Evolutionary conservation across 1,140 invertebrate species (phyloP).

Genomic region (Dendrolimus kikuchii): DNA sequence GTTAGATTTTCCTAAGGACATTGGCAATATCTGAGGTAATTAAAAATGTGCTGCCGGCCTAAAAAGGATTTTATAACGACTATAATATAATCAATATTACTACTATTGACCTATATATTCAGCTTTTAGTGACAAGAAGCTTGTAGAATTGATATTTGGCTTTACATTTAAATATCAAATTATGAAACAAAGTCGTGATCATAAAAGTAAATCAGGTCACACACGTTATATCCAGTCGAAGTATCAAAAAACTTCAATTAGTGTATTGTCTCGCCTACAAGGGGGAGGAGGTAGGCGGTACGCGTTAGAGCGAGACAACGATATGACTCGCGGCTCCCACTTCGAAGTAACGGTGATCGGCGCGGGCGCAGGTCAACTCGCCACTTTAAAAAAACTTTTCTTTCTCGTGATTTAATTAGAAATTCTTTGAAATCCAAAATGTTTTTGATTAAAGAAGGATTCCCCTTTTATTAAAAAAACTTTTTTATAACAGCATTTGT

Average conservation of each 20-base stretch:
- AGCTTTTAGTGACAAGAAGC: too few species aligned
- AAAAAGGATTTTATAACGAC: too few species aligned
- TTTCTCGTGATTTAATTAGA: conserved; percentile 22
- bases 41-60: too few species aligned
- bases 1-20: too few species aligned
- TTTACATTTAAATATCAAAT: too few species aligned
- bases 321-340: conserved; percentile 10
- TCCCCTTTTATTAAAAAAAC: not conserved
- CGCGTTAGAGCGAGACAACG: conserved; percentile 18
- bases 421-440: conserved; percentile 20
- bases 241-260: conserved; percentile 24
- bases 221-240: conserved; percentile 8
- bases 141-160: too few species aligned
- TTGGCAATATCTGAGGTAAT: too few species aligned
- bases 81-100: too few species aligned
- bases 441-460: conserved; percentile 7
- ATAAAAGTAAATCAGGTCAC: too few species aligned
- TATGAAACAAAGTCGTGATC: too few species aligned
- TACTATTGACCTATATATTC: too few species aligned
- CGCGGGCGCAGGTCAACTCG: conserved; percentile 31
- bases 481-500: conserved; percentile 5
- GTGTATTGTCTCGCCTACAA: conserved; percentile 12
- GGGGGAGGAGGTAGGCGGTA: conserved; percentile 28
- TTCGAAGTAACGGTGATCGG: conserved; percentile 33
- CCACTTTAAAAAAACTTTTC: conserved; percentile 29